Base-by-base conservation (phyloP, 2,888 invertebrate species). In the Acronicta alni region DNA sequence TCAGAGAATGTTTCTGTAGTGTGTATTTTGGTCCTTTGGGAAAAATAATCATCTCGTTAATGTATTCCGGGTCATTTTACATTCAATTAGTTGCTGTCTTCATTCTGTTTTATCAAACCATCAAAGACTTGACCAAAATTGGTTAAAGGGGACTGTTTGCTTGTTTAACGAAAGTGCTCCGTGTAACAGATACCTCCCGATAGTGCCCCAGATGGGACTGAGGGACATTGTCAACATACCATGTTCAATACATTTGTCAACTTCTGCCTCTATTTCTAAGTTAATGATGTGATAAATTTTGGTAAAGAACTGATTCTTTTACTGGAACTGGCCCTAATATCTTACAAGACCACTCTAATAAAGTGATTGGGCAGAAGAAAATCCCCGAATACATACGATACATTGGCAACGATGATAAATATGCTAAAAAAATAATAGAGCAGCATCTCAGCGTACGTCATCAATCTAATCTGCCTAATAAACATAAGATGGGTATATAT, bases 381-480 rank as follows among this genome's bases (percentile, higher is more conserved):
- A 54, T 42, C 38, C 35, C 42, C 18, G 38, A 57, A 46, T 26
- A 62, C 30, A n/a, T n/a, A n/a, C 23, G 20, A 51, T 61, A 55
- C 51, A 58, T 49, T 67, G 35, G 51, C 43, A 52, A 35, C 49
- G 51, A 67, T 75, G 72, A 75, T 72, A 46, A 70, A 75, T 72
- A 53, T 66, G 72, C 52, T 61, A 66, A 72, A 75, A 62, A 66
- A 75, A 72, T 64, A 64, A 61, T 56, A 67, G 55, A 58, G 35
- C 65, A 65, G 58, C 69, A 54, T 67, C 59, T 48, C 57, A 63
- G 42, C 49, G 61, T 51, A 69, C 66, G 63, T 64, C 73, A 75
- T 75, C 73, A 67, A 73, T 75, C 73, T 71, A 73, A 68, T 68
- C 61, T 72, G 57, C 57, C 63, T 58, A 67, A 60, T 70, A 61